Conservation (phyloP, 1,140 invertebrate genomes). For the Globodera rostochiensis region DNA sequence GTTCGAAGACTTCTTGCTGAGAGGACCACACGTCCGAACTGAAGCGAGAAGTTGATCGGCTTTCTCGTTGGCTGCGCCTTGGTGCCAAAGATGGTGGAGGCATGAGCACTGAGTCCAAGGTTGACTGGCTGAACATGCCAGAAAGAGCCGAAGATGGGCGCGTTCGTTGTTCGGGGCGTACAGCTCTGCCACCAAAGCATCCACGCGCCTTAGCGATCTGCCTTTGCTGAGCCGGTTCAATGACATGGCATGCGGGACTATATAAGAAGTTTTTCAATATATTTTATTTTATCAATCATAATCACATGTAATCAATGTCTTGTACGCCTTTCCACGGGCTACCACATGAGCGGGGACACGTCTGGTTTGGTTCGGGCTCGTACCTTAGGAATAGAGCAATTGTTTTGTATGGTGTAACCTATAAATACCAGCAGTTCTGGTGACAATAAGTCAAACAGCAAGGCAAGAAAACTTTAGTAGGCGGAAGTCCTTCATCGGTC, state of each 20-base stretch:
- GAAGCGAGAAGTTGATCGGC: not conserved
- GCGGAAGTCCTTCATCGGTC: not conserved
- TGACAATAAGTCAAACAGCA: not conserved
- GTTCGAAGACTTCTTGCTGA: not conserved
- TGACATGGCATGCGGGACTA: not conserved
- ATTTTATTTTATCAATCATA: not conserved
- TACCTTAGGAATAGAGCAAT: too few species aligned
- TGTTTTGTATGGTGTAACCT: too few species aligned
- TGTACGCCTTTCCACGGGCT: not conserved
- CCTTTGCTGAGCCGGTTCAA: too few species aligned
- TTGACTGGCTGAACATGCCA: too few species aligned
- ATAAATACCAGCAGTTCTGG: not conserved
- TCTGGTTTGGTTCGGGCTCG: too few species aligned
- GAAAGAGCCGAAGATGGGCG: not conserved
- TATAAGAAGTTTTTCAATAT: not conserved
- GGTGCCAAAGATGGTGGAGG: not conserved
- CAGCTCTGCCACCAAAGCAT: not conserved
- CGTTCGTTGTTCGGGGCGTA: not conserved
- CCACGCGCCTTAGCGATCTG: not conserved
- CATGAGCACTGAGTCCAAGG: not conserved
- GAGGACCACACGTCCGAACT: rapidly evolving
- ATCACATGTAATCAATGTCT: not conserved
- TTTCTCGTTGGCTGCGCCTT: not conserved
- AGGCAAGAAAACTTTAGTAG: not conserved
- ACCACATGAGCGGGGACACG: not conserved